Evolutionary conservation across 2,113 vertebrate genomes (phyloP).

Genomic region (Apteryx mantelli): DNA sequence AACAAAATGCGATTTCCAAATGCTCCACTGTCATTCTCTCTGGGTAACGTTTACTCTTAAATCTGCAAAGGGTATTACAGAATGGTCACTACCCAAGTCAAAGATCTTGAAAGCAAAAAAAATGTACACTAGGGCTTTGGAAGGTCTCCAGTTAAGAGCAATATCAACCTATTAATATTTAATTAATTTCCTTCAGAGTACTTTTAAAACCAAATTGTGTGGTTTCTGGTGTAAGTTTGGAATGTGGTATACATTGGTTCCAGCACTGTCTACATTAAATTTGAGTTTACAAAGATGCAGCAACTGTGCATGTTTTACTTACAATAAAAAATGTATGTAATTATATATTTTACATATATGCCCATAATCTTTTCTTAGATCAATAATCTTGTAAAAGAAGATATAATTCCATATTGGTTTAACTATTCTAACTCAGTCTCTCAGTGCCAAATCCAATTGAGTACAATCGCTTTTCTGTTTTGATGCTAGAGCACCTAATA

Average conservation of each 20-base stretch:
- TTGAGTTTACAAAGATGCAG: neutral
- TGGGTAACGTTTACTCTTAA: neutral
- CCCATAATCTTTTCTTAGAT: neutral
- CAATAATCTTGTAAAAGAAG: neutral
- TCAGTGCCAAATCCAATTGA: neutral
- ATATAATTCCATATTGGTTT: neutral
- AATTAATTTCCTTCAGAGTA: neutral
- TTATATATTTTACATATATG: neutral
- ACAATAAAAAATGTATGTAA: neutral
- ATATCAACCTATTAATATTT: neutral
- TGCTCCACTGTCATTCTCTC: neutral
- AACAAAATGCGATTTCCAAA: neutral
- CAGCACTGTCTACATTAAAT: neutral
- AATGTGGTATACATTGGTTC: neutral
- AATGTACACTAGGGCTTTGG: neutral
- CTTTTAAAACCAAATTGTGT: neutral
- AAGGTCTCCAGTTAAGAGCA: neutral
- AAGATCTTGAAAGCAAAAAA: neutral
- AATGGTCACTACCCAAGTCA: neutral
- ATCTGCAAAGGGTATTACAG: neutral
- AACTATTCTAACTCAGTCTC: neutral
- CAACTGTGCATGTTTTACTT: no score
- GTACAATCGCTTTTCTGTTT: neutral
- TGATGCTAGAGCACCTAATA: neutral
- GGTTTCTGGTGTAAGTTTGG: neutral